Evolutionary conservation across 1,140 invertebrate genomes (phyloP).

Genomic region (Tetramorium parvispinum): DNA sequence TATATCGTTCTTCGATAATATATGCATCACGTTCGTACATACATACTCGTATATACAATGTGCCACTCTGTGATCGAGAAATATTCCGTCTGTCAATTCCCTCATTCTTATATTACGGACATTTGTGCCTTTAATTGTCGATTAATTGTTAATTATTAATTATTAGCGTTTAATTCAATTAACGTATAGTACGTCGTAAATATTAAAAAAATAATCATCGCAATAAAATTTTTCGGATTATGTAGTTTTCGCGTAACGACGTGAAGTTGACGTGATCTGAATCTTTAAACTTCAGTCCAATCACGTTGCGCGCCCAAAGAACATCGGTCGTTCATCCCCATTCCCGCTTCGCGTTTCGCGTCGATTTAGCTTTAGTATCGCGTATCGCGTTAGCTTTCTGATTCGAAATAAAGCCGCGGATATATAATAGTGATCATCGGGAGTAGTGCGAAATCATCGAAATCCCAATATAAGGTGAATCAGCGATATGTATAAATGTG

Average conservation of each 20-base stretch:
- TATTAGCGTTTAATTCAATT: background rate
- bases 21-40: background rate
- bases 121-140: background rate
- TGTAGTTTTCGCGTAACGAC: background rate
- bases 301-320: background rate
- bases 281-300: background rate
- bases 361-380: too few relatives aligned
- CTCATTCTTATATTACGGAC: background rate
- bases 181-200: background rate
- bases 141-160: background rate
- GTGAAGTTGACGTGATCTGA: constrained; percentile 9
- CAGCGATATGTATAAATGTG: too few relatives aligned
- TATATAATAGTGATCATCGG: background rate
- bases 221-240: background rate
- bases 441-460: background rate
- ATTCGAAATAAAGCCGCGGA: background rate
- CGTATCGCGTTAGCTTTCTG: background rate
- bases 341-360: background rate
- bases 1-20: background rate
- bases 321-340: background rate
- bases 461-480: too few relatives aligned
- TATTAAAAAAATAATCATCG: background rate
- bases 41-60: too few relatives aligned
- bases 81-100: background rate
- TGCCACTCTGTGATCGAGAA: background rate